Base-by-base conservation (phyloP, 2,113 vertebrate species). In the Aspiorhynchus laticeps region DNA sequence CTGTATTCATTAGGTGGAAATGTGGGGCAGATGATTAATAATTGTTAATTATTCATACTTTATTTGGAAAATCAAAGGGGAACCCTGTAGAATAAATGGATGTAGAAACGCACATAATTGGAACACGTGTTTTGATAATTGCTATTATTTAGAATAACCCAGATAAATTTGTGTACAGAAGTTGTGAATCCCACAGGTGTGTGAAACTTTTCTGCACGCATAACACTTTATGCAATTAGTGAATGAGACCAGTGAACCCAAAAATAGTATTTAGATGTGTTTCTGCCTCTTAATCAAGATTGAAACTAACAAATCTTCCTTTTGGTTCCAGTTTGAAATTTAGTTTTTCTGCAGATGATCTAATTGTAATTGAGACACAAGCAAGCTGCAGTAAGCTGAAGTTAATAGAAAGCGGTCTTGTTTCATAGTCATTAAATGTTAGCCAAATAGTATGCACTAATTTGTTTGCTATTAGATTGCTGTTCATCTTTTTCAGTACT, bases 211-310 rank as follows among this genome's bases (percentile, higher is more conserved):
- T 41, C 71, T 73, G 19, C 9, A 21, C 1, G n/a, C 26, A 28
- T 15, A 36, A 31, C 14, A 38, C 33, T 38, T 71, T 38, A 38
- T 43, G 38, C 10, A 74, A 43, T 74, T 43, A 74, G 21, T 74
- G 21, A 74, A 74, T 12, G 4, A 74, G 11, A 75, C 24, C 71
- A 75, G 38, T 75, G 71, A 75, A 74, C 71, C 71, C 21, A 74
- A n/a, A 43, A 7, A 9, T 5, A 74, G 3, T 67, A 17, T 67
- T 67, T 31, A 31, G 31, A 65, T 69, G 7, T n/a, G 12, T 43
- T 74, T 0, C 36, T 74, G 36, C 36, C 33, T 36, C 31, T 74
- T n/a, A n/a, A 74, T 41, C 21, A 1, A 74, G 10, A 41, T 36
- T n/a, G 3, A 71, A 71, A 7, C 67, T 31, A 28, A 7, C 12